Conservation (phyloP, 1,140 invertebrate species). For the Drosophila pallidifrons region DNA sequence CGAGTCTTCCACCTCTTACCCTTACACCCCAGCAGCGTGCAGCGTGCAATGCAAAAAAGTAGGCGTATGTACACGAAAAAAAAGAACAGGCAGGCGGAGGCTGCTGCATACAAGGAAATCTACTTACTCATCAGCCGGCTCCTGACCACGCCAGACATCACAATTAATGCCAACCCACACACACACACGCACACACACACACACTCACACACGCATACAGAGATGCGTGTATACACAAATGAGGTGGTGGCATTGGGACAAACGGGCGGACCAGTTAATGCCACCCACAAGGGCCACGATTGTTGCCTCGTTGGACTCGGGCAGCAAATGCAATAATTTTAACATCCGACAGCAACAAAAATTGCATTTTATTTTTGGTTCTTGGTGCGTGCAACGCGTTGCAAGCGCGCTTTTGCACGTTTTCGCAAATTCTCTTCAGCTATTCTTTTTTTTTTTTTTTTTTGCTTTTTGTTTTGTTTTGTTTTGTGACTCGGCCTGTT, state of each 20-base stretch:
- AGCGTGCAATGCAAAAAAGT: slow-evolving; percentile 34
- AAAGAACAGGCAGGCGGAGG: slow-evolving; percentile 27
- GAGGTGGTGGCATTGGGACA: slow-evolving; percentile 1
- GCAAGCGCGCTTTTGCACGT: slow-evolving; percentile 35
- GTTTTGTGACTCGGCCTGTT: neutral
- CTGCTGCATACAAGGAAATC: slow-evolving; percentile 75
- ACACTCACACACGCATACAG: neutral
- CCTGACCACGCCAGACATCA: slow-evolving; percentile 71
- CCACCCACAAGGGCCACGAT: slow-evolving; percentile 55
- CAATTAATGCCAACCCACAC: slow-evolving; percentile 72
- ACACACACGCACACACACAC: slow-evolving; percentile 51
- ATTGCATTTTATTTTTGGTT: slow-evolving; percentile 81
- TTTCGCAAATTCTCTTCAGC: slow-evolving; percentile 18
- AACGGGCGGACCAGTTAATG: slow-evolving; percentile 63
- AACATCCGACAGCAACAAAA: slow-evolving; percentile 72
- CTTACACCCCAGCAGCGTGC: neutral
- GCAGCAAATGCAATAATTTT: slow-evolving; percentile 66
- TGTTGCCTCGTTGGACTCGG: slow-evolving; percentile 20
- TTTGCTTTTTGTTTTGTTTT: no score
- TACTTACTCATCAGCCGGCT: slow-evolving; percentile 76
- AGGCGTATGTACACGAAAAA: slow-evolving; percentile 33
- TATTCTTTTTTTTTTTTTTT: slow-evolving; percentile 14
- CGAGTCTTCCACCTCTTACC: slow-evolving; percentile 22
- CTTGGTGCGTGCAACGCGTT: slow-evolving; percentile 54
- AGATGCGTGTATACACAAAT: slow-evolving; percentile 18